A percentile compares a stretch with the other conserved stretches of the same genome.
Evolutionary conservation across 2,888 invertebrate species (phyloP).

Genomic region (Pelosia muscerda): DNA sequence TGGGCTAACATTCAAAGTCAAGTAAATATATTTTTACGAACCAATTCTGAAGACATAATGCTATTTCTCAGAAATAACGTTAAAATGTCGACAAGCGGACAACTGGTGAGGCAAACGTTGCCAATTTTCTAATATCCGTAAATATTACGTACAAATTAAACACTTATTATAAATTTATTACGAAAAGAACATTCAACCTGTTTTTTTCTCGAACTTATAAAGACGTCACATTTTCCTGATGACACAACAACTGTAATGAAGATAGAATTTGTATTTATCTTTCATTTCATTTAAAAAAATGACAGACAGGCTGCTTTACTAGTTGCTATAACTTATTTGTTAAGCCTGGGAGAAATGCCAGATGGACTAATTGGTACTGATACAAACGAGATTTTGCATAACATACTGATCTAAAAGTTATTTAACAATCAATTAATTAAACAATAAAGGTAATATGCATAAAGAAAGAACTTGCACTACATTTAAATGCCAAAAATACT

Average conservation of each 20-base stretch:
- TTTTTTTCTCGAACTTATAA: neutral
- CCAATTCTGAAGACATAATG: constrained; percentile 5
- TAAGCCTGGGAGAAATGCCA: neutral
- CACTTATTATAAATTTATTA: neutral
- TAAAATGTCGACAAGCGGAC: constrained; percentile 6
- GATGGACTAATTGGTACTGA: neutral
- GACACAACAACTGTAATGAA: neutral
- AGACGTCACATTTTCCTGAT: neutral
- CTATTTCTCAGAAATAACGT: neutral
- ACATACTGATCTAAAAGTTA: neutral
- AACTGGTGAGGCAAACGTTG: constrained; percentile 2
- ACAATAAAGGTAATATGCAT: too few relatives aligned
- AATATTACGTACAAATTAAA: constrained; percentile 9
- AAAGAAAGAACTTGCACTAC: too few relatives aligned
- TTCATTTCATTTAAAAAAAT: neutral
- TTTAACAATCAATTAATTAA: too few relatives aligned
- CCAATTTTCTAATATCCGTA: constrained; percentile 7
- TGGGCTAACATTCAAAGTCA: neutral
- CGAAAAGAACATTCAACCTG: neutral
- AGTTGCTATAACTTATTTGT: neutral
- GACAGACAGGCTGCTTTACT: neutral
- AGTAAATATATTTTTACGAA: constrained; percentile 5
- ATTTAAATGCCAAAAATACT: too few relatives aligned
- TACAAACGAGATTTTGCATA: neutral
- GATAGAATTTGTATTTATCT: neutral